phyloP scores from a whole-genome alignment of 2,888 invertebrate species.

The Mystacides longicornis region DNA sequence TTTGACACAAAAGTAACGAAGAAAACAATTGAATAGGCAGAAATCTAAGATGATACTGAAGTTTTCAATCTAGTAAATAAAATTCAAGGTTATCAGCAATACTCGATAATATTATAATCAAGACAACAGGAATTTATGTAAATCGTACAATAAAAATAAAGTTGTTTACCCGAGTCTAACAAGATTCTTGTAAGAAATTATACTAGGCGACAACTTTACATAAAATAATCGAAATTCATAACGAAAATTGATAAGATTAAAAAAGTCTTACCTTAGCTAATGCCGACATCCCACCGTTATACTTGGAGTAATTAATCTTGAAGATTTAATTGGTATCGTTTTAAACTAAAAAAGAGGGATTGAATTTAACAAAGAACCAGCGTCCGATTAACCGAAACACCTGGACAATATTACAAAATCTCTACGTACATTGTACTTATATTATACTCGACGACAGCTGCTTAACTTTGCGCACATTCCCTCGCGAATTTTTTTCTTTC shows the following conservation, averaged over 20 bases:
- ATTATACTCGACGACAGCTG: constrained; percentile 4
- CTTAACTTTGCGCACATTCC: constrained; percentile 10
- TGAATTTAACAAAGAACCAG: constrained; percentile 1
- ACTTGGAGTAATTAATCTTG: constrained; percentile 62
- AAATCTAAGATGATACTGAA: too few species aligned
- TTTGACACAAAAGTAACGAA: too few species aligned
- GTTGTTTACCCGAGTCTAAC: not conserved
- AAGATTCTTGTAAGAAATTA: constrained; percentile 15
- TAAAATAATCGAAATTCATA: constrained; percentile 28
- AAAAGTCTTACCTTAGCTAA: constrained; percentile 57
- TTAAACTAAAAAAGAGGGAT: not conserved
- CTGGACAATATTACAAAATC: not conserved
- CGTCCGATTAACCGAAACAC: constrained; percentile 2
- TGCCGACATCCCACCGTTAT: constrained; percentile 57
- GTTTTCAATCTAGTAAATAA: too few species aligned
- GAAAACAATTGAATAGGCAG: too few species aligned
- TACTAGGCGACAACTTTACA: too few species aligned
- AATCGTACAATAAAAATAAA: not conserved
- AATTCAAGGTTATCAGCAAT: not conserved
- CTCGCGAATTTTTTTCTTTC: constrained; percentile 9
- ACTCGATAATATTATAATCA: too few species aligned
- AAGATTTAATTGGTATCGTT: constrained; percentile 8
- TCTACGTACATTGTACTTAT: not conserved
- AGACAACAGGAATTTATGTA: constrained; percentile 1
- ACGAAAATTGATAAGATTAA: constrained; percentile 16